Base-by-base conservation (phyloP, 2,888 invertebrate species). In the Bruchidius siliquastri region DNA sequence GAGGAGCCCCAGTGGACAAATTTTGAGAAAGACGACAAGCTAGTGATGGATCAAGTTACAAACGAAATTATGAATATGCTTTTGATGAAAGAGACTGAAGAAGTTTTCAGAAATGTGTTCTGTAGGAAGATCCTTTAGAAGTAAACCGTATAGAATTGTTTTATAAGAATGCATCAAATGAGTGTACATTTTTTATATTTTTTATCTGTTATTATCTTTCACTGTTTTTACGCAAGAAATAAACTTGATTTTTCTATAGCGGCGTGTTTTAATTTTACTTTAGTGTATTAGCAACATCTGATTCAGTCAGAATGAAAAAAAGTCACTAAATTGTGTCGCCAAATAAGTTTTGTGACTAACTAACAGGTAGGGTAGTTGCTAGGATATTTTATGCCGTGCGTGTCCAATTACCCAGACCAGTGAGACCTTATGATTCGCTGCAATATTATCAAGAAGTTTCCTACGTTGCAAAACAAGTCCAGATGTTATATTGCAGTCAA, bases 1-100 rank as follows among this genome's bases (percentile, higher is more conserved):
- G 93, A 94, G 80, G 93, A 94, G 82, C 87, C 89, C 20, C 90
- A 91, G 77, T 94, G 94, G 94, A 91, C 91, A 0, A 91, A 91
- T 82, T 94, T 92, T 82, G 91, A 92, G 82, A 86, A 89, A 71
- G 93, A 94, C 81, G 93, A 94, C 83, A 86, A 90, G 21, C 88
- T 90, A 67, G 91, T 94, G 22, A 92, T 93, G 81, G 89, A 90
- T 80, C 87, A 89, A 79, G 83, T 90, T 21, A 88, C 92, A 0
- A 89, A 90, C 76, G 88, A 89, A 75, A 88, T 92, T 80, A 86
- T 92, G 75, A 87, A 89, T 76, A 85, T 88, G 77, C 83, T 90
- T 73, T 80, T 92, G 22, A 49, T 49, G 1, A 83, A 83, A 20
- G 89, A 91, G 77, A 89, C 90, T 21, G 81, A 81, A 66, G 78